Evolutionary conservation across 2,888 invertebrate genomes (phyloP), one percentile per base, ranked within the genome.

Genomic region (Lordiphosa andalusiaca): DNA sequence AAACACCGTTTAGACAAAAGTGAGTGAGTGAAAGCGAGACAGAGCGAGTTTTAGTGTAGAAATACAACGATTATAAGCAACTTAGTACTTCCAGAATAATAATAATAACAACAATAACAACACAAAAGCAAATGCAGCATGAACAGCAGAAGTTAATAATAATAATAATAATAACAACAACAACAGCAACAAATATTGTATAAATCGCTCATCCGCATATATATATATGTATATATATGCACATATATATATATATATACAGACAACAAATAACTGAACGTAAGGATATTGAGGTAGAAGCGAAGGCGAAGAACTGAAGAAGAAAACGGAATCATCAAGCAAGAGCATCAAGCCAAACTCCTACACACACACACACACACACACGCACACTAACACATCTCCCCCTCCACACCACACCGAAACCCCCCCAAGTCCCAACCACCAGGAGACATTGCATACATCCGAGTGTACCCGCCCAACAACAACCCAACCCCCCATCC

Each of bases 1-100:
- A 35, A 47, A 47, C 40, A 54, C 42, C 13, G 25, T 42, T 53
- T 10, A 42, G 44, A 46, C 10, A 44, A 5, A 55, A 41, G n/a
- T 16, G 44, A 51, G 40, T 25, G 46, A 37, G 19, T 16, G 25
- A 53, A 21, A 25, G 47, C 42, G 38, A 49, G 46, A 57, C n/a
- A 55, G 55, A 44, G 57, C 53, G 44, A 38, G 51, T 52, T 25
- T 25, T 7, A 25, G 25, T 39, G 48, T 63, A 63, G 64, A 57
- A 46, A 52, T 41, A 77, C 82, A 75, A 81, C 74, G 82, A 75
- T 81, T 48, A 47, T 46, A 53, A 51, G 78, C 48, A 81, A 75
- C 67, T 44, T 65, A 81, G 74, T 81, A 81, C 81, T 75, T 75
- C 81, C 81, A 80, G 54, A 55, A 53, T 53, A 23, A 38, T 47